phyloP scores from a whole-genome alignment of 2,113 vertebrate species.

The Microcebus ravelobensis region DNA sequence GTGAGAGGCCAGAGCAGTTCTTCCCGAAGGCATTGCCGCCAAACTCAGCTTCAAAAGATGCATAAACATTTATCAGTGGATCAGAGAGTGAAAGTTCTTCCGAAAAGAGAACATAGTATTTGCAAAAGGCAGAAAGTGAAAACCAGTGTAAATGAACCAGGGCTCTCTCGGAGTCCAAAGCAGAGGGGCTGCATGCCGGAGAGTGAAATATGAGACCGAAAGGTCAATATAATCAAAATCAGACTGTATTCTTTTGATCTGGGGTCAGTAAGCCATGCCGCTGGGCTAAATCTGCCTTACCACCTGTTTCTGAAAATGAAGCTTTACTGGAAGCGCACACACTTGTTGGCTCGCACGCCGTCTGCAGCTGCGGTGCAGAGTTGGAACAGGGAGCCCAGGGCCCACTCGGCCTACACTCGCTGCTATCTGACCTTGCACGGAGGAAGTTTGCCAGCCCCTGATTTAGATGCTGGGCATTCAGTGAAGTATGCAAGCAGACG shows the following conservation, averaged over 20 bases:
- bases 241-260: background rate
- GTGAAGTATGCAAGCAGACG: background rate
- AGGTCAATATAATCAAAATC: background rate
- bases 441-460: background rate
- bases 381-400: background rate
- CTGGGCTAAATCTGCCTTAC: background rate
- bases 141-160: background rate
- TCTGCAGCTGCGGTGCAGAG: background rate
- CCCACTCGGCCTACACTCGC: background rate
- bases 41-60: background rate
- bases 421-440: background rate
- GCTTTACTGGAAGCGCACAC: background rate
- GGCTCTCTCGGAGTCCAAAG: background rate
- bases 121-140: background rate
- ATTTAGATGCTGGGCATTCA: background rate
- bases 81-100: background rate
- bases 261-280: background rate
- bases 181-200: fast-evolving
- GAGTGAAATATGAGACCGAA: background rate
- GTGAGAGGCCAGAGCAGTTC: background rate
- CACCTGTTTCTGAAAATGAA: background rate
- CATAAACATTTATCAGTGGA: background rate
- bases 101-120: background rate
- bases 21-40: background rate
- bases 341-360: background rate